A percentile compares a stretch with the other conserved stretches of the same genome.
Conservation (phyloP, 2,113 vertebrate species). For the Pteropus alecto region DNA sequence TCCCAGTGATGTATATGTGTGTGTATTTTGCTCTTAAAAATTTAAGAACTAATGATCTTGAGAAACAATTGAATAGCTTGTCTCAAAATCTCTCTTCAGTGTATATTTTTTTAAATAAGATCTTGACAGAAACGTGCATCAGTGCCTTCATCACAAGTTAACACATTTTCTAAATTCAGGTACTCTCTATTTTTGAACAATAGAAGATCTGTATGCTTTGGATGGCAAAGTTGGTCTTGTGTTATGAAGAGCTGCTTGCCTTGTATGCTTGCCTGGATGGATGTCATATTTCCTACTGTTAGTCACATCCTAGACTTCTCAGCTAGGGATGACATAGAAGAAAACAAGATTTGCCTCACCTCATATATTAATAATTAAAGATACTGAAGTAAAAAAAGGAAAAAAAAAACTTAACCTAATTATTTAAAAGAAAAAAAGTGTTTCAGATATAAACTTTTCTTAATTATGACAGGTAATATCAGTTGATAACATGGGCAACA, state of each 20-base stretch:
- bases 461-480: not conserved
- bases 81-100: not conserved
- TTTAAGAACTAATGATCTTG: not conserved
- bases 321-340: not conserved
- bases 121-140: not conserved
- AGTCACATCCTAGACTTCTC: not conserved
- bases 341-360: not conserved
- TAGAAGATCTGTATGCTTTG: not conserved
- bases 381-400: not conserved
- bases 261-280: not conserved
- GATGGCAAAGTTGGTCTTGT: not conserved
- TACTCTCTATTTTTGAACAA: not conserved
- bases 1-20: not conserved
- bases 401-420: not conserved
- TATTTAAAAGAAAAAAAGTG: not conserved
- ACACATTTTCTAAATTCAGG: not conserved
- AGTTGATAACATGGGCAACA: not conserved
- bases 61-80: not conserved
- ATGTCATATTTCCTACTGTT: not conserved
- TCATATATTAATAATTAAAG: not conserved
- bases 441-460: not conserved
- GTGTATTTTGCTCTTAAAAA: not conserved
- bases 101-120: not conserved
- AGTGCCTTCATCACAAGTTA: not conserved
- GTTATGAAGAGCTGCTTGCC: not conserved